Base-by-base conservation (phyloP, 2,797 vertebrate species). In the Anguilla megastoma region DNA sequence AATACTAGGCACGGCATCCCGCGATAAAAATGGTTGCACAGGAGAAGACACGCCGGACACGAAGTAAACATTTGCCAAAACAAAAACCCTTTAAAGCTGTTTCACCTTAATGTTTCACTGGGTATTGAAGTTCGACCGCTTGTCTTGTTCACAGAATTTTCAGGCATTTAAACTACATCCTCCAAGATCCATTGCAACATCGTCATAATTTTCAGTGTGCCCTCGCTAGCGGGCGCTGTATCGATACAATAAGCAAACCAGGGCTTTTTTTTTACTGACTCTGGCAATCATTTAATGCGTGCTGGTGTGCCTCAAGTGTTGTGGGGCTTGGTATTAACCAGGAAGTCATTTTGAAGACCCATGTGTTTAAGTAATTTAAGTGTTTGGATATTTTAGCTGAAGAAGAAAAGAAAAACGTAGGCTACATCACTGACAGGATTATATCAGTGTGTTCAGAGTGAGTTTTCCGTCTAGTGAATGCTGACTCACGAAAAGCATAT, bases 31-130 rank as follows among this genome's bases (percentile, higher is more conserved):
- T 66, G 69, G 56, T 58, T 16, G 27, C 58, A 24, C 45, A 85
- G 54, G 36, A 24, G 90, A 85, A 88, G 88, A 93, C 94, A 93
- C 89, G 92, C 93, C 87, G 90, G 85, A 91, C 84, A 86, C 63
- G 85, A 74, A 91, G 95, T 95, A 95, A 95, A 93, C 94, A 95
- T 91, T 93, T 88, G 89, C 88, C 63, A 79, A 91, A 90, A 89
- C 88, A 87, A 86, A 85, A 86, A 52, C 2, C 79, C 58, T 30
- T 52, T 36, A 30, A 21, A 69, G 50, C 36, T 52, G 50, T 76
- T 30, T n/a, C 45, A 7, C 56, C 56, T 58, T 18, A 56, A 71
- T 27, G 66, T 58, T 85, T 45, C 71, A 84, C 2, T 94, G 92
- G 93, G 16, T 3, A 50, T 9, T 94, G 92, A 16, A 90, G 94